Base-by-base conservation (phyloP, 1,140 invertebrate species). In the Drosophila saltans region DNA sequence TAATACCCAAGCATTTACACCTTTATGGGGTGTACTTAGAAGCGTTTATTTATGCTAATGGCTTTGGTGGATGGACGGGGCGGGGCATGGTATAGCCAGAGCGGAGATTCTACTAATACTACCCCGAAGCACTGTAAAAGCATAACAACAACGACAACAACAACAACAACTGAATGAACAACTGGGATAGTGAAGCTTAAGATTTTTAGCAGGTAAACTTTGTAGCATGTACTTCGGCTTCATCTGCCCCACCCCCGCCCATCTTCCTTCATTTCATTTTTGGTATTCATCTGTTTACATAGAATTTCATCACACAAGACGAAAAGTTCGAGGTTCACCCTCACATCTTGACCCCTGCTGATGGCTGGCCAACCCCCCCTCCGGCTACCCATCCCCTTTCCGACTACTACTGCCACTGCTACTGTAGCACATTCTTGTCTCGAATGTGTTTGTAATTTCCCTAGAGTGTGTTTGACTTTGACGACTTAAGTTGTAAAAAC, bases 401-500 rank as follows among this genome's bases (percentile, higher is more conserved):
- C 11, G 52, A 41, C 33, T 36, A 36, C 33, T 36, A 36, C 6
- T 6, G 28, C 28, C 4, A 1, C 66, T 66, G 41, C 61, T 66
- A 65, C 74, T 70, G 56, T 52, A 75, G 68, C 80, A 72, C 72
- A 83, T 82, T 81, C 78, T 78, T 78, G 88, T 81, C 76, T 84
- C 76, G 89, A 91, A 91, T 91, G 86, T 80, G 90, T 91, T 91
- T 91, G 90, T 91, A 91, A 91, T 91, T 91, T 91, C 90, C 90
- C 90, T 66, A 85, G 90, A 91, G 90, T 91, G 90, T 91, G 90
- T 91, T 91, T 91, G 90, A 91, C 90, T 91, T 91, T 91, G 90
- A 91, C 90, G 90, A 91, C 90, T 91, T 91, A 91, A 91, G 90
- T 91, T 91, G 90, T 91, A 91, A 91, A 62, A 91, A 91, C 90